These are phyloP conservation scores for Ceratina japonica DNA, from an alignment of 1,140 invertebrate species.

Conservation along the genomic window DNA sequence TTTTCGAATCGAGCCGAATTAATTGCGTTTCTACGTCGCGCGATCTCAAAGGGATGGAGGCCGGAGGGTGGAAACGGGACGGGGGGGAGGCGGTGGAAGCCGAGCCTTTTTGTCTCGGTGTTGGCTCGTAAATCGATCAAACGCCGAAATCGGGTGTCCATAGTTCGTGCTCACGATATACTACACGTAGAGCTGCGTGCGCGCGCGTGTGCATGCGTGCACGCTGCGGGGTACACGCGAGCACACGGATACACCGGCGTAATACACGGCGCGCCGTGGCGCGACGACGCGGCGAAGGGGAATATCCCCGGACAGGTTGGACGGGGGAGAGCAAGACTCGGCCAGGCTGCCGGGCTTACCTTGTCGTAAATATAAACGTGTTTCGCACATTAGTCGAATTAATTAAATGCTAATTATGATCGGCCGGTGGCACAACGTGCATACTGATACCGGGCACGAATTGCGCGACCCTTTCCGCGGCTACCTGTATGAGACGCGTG, in stretches of 20 bases:
- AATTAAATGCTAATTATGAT: slow-evolving; percentile 75
- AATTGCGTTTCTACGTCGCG: slow-evolving; percentile 60
- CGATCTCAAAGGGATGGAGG: slow-evolving; percentile 19
- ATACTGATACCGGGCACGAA: slow-evolving; percentile 62
- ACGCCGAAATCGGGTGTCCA: slow-evolving; percentile 61
- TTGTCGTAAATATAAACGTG: slow-evolving; percentile 67
- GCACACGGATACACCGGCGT: background rate
- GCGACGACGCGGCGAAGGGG: slow-evolving; percentile 20
- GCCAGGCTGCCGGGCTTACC: slow-evolving; percentile 40
- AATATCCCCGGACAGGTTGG: slow-evolving; percentile 4
- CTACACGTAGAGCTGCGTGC: background rate
- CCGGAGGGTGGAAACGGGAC: background rate
- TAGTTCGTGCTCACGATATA: slow-evolving; percentile 55
- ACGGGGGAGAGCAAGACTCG: slow-evolving; percentile 34
- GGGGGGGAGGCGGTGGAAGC: no score
- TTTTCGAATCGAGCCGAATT: slow-evolving; percentile 58
- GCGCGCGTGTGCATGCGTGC: background rate
- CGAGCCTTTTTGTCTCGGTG: slow-evolving; percentile 52
- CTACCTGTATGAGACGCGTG: slow-evolving; percentile 17
- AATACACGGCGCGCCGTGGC: background rate
- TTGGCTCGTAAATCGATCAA: slow-evolving; percentile 70
- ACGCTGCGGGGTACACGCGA: background rate
- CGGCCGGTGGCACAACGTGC: slow-evolving; percentile 54
- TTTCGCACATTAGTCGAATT: slow-evolving; percentile 72
- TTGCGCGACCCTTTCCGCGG: slow-evolving; percentile 23